Evolutionary conservation across 2,888 invertebrate species (phyloP).

Genomic region (Troilus luridus): DNA sequence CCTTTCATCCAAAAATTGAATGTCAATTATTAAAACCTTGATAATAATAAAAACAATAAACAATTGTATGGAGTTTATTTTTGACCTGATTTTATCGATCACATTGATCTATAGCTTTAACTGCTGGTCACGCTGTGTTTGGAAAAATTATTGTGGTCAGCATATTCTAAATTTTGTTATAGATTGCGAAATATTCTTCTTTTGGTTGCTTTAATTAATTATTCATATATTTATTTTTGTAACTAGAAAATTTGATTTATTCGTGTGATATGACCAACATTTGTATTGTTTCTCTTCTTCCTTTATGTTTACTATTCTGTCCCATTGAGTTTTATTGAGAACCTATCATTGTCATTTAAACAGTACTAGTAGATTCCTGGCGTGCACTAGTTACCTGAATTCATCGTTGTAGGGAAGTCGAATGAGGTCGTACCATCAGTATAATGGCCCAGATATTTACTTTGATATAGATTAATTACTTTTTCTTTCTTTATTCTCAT

Average conservation of each 20-base stretch:
- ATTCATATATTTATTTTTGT: neutral
- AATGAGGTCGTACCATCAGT: neutral
- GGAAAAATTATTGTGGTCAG: neutral
- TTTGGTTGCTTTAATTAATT: neutral
- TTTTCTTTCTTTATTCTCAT: neutral
- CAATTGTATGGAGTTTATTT: neutral
- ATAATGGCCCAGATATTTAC: neutral
- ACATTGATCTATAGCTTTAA: neutral
- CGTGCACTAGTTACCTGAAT: constrained; percentile 2
- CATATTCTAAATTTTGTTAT: constrained; percentile 3
- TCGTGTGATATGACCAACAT: neutral
- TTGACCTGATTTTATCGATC: neutral
- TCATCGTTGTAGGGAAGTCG: neutral
- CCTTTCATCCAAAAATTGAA: too few species aligned
- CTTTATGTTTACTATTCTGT: neutral
- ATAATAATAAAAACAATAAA: too few species aligned
- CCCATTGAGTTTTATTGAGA: neutral
- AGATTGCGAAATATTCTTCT: neutral
- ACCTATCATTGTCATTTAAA: neutral
- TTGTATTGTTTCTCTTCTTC: neutral
- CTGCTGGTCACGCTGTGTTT: neutral
- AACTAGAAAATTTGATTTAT: neutral
- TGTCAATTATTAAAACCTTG: too few species aligned
- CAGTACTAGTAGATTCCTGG: neutral
- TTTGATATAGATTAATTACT: neutral